Conservation (phyloP, 2,113 vertebrate genomes). For the Leptobrachium leishanense region DNA sequence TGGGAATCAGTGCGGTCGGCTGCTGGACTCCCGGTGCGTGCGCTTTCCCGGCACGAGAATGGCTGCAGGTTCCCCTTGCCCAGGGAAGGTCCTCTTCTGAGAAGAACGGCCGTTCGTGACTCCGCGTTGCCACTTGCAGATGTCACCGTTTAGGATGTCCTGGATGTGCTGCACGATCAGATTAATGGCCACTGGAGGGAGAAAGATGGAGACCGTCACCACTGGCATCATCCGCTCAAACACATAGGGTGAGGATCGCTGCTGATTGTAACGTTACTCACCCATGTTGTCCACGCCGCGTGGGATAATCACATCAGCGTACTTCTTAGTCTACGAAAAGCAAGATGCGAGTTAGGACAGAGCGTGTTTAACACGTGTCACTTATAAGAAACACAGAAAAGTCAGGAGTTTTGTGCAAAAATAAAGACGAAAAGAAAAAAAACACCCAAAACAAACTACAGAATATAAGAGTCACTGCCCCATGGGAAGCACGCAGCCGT, state of each 20-base stretch:
- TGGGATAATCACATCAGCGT: slow-evolving; percentile 94
- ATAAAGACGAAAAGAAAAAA: no score
- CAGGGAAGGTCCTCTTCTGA: slow-evolving; percentile 77
- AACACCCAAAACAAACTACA: no score
- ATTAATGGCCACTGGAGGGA: slow-evolving; percentile 88
- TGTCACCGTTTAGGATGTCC: slow-evolving; percentile 89
- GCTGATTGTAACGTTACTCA: slow-evolving; percentile 58
- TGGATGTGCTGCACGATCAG: slow-evolving; percentile 98
- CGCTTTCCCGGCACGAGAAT: slow-evolving; percentile 72
- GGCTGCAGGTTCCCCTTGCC: slow-evolving; percentile 65
- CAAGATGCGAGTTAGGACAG: background rate
- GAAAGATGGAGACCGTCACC: no score
- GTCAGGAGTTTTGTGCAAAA: no score
- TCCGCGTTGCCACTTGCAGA: slow-evolving; percentile 90
- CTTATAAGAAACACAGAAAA: no score
- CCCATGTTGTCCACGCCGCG: slow-evolving; percentile 97
- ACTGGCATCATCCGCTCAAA: no score
- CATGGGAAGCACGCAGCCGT: no score
- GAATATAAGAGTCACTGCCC: no score
- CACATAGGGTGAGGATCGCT: no score
- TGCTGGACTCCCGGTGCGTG: slow-evolving; percentile 88
- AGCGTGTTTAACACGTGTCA: no score
- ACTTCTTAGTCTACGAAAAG: slow-evolving; percentile 90
- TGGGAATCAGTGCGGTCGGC: slow-evolving; percentile 80
- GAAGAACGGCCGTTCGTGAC: slow-evolving; percentile 61